Evolutionary conservation across 2,888 invertebrate genomes (phyloP), one percentile per base, ranked within the genome.

Genomic region (Slavum lentiscoides): DNA sequence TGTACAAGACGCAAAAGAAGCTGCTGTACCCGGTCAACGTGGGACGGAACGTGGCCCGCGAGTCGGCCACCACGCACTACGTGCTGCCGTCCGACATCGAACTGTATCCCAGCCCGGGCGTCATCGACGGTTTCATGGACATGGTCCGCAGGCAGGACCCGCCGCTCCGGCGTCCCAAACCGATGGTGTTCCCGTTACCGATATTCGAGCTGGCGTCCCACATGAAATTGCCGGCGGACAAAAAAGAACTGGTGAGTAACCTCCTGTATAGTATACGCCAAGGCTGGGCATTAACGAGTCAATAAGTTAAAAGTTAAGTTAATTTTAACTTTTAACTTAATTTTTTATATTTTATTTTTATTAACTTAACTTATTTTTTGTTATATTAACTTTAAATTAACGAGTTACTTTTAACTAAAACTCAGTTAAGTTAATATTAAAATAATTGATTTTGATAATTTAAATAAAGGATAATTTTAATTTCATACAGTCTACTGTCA

Each of bases 11-110:
- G 74, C 90, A 92, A 85, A 94, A 94, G 86, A 93, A 92, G 85
- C 88, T 96, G 15, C 87, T 94, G 37, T 96, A 96, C 86, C 96
- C 96, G 3, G 94, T 96, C 81, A 96, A 96, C 87, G 94, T 95
- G 15, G 95, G 94, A 0, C 89, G 96, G 53, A 96, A 96, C 86
- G 90, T 95, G n/a, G 96, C 96, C 0, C 89, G 96, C 68, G 94
- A 94, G 85, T 90, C 91, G 53, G 93, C 95, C 0, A 89, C 92
- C 67, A 95, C 96, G 0, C 91, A 94, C 86, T 96, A 90, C 86
- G 90, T 96, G 62, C 89, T 96, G 81, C 92, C 95, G 43, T 94
- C 94, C 75, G 96, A 96, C 86, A 94, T 96, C 85, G 96, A 96
- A 87, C 89, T 96, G 81, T 96, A 96, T 87, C 96, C 96, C 69